A percentile compares a stretch with the other conserved stretches of the same genome.
phyloP scores from a whole-genome alignment of 2,797 vertebrate species.

The Betta splendens region DNA sequence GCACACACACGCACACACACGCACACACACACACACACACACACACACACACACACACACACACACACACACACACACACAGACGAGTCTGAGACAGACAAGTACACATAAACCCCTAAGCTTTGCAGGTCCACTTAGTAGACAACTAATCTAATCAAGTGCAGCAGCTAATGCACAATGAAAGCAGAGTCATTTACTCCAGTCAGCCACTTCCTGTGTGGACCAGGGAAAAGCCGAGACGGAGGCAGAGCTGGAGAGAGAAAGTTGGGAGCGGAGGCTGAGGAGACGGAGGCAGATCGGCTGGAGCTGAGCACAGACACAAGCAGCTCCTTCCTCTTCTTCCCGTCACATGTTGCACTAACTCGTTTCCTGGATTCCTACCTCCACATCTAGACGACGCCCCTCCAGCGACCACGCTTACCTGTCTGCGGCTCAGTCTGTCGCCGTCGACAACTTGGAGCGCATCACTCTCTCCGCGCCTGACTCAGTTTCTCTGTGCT shows the following conservation, averaged over 20 bases:
- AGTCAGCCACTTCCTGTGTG: constrained; percentile 53
- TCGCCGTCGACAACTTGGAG: constrained; percentile 52
- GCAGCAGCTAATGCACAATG: constrained; percentile 72
- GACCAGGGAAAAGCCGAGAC: constrained; percentile 20
- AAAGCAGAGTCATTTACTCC: constrained; percentile 67
- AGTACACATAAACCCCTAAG: constrained; percentile 54
- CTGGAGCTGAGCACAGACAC: constrained; percentile 9
- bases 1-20: too few relatives aligned
- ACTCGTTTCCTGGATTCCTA: constrained; percentile 18
- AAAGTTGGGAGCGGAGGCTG: constrained; percentile 53
- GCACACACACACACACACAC: constrained; percentile 4
- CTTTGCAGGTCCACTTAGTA: constrained; percentile 68
- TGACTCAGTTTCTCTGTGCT: constrained; percentile 61
- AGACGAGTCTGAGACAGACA: constrained; percentile 27
- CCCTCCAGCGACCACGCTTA: constrained; percentile 35
- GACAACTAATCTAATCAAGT: constrained; percentile 71
- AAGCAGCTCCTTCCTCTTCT: constrained; percentile 19
- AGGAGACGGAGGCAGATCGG: constrained; percentile 36
- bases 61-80: neutral
- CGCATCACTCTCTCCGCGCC: constrained; percentile 45
- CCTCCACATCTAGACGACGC: constrained; percentile 9
- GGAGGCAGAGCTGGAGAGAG: constrained; percentile 7
- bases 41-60: constrained; percentile 10
- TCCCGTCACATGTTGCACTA: constrained; percentile 5
- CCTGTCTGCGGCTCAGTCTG: constrained; percentile 37